Base-by-base conservation (phyloP, 1,140 invertebrate genomes). In the Drosophila nigrodunni region DNA sequence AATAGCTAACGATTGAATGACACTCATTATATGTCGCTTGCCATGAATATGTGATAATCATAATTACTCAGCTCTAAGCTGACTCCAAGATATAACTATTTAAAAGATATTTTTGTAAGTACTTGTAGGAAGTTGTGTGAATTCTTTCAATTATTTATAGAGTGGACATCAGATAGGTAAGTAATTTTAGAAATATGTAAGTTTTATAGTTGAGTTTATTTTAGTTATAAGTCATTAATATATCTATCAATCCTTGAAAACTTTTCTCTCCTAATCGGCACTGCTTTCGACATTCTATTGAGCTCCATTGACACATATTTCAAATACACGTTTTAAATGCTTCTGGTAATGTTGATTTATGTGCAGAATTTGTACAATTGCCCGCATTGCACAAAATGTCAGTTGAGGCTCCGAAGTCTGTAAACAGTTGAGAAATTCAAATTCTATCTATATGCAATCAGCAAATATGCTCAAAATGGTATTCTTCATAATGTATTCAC, bases 371-470 rank as follows among this genome's bases (percentile, higher is more conserved):
- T 15, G 35, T 25, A 15, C 30, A 11, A 54, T 65, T 49, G 54
- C 54, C 37, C 64, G 37, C 54, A 73, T 66, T 44, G 44, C 44
- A 34, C 3, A 58, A 52, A 46, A 44, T 59, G 34, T 49, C 21
- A 49, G 10, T 25, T 11, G 18, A 30, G 15, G 9, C 10, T 21
- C 34, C 50, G 50, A 30, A 47, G 66, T 87, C 46, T 52, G 80
- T 68, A 80, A 82, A 83, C 73, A 80, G 54, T 68, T 57, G 73
- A 74, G 59, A 88, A 74, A 80, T 82, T 50, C 64, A 88, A 74
- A 80, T 82, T 50, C 83, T 74, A 88, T 87, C 83, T 87, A 87
- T 87, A 87, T 87, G 83, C 83, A 87, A 87, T 87, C 83, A 74
- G 79, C 80, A 87, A 87, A 87, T 88, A 87, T 83, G 80, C 55